These are phyloP conservation scores for Polymixis flavicincta DNA, from an alignment of 2,888 invertebrate genomes.

Conservation along the genomic window DNA sequence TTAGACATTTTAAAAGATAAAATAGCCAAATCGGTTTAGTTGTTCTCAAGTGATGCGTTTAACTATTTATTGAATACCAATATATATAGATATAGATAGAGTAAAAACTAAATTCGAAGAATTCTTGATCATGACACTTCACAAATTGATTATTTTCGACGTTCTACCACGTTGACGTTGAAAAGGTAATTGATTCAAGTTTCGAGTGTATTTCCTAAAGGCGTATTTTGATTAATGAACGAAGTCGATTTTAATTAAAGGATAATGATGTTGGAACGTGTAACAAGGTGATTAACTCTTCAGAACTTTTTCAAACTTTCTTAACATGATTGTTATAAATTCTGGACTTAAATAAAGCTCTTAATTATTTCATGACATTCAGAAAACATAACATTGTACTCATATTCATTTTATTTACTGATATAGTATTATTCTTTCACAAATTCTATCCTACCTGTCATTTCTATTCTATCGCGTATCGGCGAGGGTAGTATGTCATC, in stretches of 20 bases:
- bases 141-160: not conserved
- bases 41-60: too few relatives aligned
- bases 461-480: too few relatives aligned
- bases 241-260: slow-evolving; percentile 10
- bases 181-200: slow-evolving; percentile 14
- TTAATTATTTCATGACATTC: not conserved
- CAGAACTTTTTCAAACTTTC: slow-evolving; percentile 16
- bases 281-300: slow-evolving; percentile 24
- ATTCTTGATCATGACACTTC: not conserved
- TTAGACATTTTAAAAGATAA: too few relatives aligned
- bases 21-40: too few relatives aligned
- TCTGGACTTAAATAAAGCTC: not conserved
- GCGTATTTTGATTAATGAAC: slow-evolving; percentile 32
- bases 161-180: not conserved
- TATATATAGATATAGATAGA: too few relatives aligned
- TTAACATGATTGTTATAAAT: slow-evolving; percentile 15
- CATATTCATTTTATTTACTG: not conserved
- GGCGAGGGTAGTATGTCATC: too few relatives aligned
- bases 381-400: not conserved
- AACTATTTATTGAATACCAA: too few relatives aligned
- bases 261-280: slow-evolving; percentile 9
- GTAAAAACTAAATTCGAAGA: not conserved
- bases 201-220: not conserved
- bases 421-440: not conserved
- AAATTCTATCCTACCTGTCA: too few relatives aligned